Evolutionary conservation across 1,140 invertebrate genomes (phyloP).

Genomic region (Planococcus citri): DNA sequence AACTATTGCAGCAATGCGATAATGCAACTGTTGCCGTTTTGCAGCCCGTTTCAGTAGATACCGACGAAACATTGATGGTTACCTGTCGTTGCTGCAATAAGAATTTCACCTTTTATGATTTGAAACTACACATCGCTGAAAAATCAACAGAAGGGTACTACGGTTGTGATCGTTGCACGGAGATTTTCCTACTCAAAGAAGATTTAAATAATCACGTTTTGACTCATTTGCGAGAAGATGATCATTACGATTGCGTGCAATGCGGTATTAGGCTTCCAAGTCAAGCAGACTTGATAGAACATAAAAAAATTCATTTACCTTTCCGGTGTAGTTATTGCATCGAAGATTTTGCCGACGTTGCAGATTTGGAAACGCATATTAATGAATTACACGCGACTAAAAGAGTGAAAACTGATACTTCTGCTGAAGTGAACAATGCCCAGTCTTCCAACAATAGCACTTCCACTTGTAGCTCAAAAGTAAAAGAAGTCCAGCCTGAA

Average conservation of each 20-base stretch:
- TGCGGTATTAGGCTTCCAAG: not conserved
- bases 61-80: not conserved
- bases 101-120: conserved; percentile 10
- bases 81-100: conserved; percentile 16
- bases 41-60: not conserved
- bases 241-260: not conserved
- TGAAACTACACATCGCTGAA: not conserved
- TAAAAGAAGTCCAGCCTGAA: not conserved
- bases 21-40: not conserved
- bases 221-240: not conserved
- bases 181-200: conserved; percentile 11
- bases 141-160: conserved; percentile 4
- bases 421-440: not conserved
- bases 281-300: not conserved
- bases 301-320: conserved; percentile 13
- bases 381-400: conserved; percentile 8
- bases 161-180: conserved; percentile 9
- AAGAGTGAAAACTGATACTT: conserved; percentile 2
- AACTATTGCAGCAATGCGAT: not conserved
- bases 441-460: not conserved
- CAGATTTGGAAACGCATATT: not conserved
- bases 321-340: conserved; percentile 11
- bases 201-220: conserved; percentile 1
- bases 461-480: not conserved
- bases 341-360: conserved; percentile 3